phyloP scores from a whole-genome alignment of 2,113 vertebrate species.

The Xyrauchen texanus region DNA sequence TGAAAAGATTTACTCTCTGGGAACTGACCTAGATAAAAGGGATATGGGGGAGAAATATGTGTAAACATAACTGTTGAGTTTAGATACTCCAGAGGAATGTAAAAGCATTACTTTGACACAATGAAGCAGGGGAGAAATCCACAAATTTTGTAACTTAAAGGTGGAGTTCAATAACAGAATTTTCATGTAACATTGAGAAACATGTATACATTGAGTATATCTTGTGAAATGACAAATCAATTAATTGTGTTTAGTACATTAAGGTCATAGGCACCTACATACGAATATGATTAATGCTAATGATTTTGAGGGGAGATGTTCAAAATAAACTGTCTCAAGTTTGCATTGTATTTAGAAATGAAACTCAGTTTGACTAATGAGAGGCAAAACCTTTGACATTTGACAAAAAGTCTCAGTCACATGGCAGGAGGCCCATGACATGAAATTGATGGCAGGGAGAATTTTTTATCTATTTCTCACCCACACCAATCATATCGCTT shows the following conservation, averaged over 20 bases:
- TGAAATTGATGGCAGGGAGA: neutral
- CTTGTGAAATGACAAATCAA: too few species aligned
- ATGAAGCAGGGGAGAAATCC: neutral
- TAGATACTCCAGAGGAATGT: neutral
- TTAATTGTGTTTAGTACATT: too few species aligned
- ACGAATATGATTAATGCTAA: too few species aligned
- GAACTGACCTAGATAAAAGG: neutral
- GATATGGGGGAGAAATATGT: neutral
- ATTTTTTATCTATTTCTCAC: too few species aligned
- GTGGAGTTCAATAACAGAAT: neutral
- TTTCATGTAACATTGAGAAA: neutral
- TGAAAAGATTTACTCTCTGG: neutral
- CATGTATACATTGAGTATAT: neutral
- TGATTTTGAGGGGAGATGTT: neutral
- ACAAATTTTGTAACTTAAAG: neutral
- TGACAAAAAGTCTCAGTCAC: neutral
- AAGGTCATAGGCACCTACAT: too few species aligned
- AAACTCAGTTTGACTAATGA: neutral
- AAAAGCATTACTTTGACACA: neutral
- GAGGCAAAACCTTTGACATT: neutral
- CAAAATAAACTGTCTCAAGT: neutral
- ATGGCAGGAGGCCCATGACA: conserved; percentile 19
- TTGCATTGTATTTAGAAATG: neutral
- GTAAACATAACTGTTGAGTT: neutral
- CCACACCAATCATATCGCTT: too few species aligned